Base-by-base conservation (phyloP, 1,140 invertebrate genomes). In the Drosophila setifemur region DNA sequence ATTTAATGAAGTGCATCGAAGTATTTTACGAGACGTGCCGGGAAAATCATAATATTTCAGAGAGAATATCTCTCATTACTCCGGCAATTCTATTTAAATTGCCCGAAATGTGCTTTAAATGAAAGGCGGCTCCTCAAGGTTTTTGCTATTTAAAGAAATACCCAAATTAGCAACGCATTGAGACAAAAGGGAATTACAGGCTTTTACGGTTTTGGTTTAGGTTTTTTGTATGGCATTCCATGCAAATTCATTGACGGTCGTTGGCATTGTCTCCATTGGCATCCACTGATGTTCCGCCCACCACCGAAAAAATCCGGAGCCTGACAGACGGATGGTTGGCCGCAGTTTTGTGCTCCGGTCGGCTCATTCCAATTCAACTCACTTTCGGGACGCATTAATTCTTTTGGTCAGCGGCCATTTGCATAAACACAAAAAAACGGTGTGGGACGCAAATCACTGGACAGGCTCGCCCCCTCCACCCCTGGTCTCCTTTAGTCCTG, bases 351-450 rank as follows among this genome's bases (percentile, higher is more conserved):
- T 26, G 23, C 44, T 39, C 8, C 8, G 29, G 29, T 33, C 31
- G 35, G 54, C 79, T 79, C 74, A 83, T 79, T 83, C 74, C 70
- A 44, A 83, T 85, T 85, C 81, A 85, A 63, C 74, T 78, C 78
- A 83, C 70, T 85, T 70, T 70, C 70, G 40, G 50, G 35, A 54
- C 70, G 54, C 81, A 85, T 85, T 86, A 86, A 79, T 85, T 83
- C 66, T 61, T 75, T 74, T 79, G 78, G 68, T 82, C 78, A 77
- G 57, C 45, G 60, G 37, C 53, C 75, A 85, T 82, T 82, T 83
- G 67, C 73, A 82, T 82, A 82, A 82, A 75, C 73, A 83, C 55
- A 71, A 58, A 73, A n/a, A 72, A 73, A 53, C 67, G 60, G 57
- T 39, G 70, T 35, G 58, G 58, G 43, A 23, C 18, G 71, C 57